A percentile compares a stretch with the other conserved stretches of the same genome.
Conservation (phyloP, 2,888 invertebrate species). For the Cataglyphis livida region DNA sequence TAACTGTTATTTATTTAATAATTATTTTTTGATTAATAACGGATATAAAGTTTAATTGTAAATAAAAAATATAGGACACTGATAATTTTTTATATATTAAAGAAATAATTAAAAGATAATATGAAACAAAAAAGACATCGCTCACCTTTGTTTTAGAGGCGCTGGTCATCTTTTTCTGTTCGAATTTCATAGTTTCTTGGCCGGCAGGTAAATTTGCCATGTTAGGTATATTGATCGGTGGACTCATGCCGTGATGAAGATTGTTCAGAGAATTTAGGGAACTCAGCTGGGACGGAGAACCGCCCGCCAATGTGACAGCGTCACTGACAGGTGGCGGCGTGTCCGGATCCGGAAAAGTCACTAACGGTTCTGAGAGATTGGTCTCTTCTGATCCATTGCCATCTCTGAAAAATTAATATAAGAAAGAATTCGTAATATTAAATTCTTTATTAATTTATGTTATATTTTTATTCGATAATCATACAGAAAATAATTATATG, state of each 20-base stretch:
- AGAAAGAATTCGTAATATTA: background rate
- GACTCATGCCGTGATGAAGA: conserved; percentile 79
- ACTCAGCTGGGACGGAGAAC: conserved; percentile 85
- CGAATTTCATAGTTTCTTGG: conserved; percentile 91
- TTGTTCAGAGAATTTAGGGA: conserved; percentile 82
- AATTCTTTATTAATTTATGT: too few species aligned
- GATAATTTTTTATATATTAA: background rate
- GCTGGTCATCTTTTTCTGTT: conserved; percentile 93
- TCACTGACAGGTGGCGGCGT: conserved; percentile 88
- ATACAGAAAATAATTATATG: background rate
- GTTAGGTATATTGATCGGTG: conserved; percentile 82
- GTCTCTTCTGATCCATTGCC: conserved; percentile 79
- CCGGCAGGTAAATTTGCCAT: conserved; percentile 80
- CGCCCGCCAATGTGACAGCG: conserved; percentile 84
- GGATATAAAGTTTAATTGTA: background rate
- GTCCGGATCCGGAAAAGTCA: conserved; percentile 93
- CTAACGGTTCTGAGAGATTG: conserved; percentile 88
- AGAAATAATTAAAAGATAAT: background rate
- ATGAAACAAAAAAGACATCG: background rate
- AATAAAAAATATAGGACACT: background rate
- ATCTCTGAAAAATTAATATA: conserved; percentile 74
- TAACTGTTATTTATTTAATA: conserved; percentile 11
- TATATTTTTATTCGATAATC: background rate
- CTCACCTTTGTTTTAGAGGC: conserved; percentile 91
- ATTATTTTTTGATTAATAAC: conserved; percentile 7